Base-by-base conservation (phyloP, 2,113 vertebrate genomes). In the Erythrocercus mccallii region DNA sequence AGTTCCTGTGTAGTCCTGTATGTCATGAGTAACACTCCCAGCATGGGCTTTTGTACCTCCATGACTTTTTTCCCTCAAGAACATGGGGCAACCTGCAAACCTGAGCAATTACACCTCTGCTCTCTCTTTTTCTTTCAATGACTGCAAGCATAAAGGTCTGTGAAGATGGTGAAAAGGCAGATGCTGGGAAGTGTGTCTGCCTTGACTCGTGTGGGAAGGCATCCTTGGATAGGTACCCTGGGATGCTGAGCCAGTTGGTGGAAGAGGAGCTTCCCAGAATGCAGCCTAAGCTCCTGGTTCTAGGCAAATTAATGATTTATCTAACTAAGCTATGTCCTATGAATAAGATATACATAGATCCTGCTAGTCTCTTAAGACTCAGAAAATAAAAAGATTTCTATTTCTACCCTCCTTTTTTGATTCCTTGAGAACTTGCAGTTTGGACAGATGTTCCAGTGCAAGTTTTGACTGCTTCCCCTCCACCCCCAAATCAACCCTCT, bases 401-500 rank as follows among this genome's bases (percentile, higher is more conserved):
- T 54, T n/a, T 15, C n/a, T 48, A 4, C 22, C 4, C 6, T 80
- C 3, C 8, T 82, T 79, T 88, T 30, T 80, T 80, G 37, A 77
- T 35, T 80, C 62, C 33, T 45, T 1, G 5, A 83, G 35, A 90
- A 54, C 66, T 90, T 90, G n/a, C 40, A 61, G 50, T 76, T 90
- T 45, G 51, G 82, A 72, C 95, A 96, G 89, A 86, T 96, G 90
- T 95, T 93, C 30, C 74, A 80, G 44, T 47, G 58, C 74, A 88
- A 88, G 58, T 92, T 96, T 90, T 86, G 76, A 66, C 88, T 88
- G 76, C 58, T 88, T 90, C 44, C 27, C 23, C 24, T 91, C 77
- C 47, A 45, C 47, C 54, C 58, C 72, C 68, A 83, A 92, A 73
- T 85, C 92, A 80, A 79, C 51, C 66, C 58, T 74, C 68, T 95